Evolutionary conservation across 2,113 vertebrate genomes (phyloP), one percentile per base, ranked within the genome.

Genomic region (Ictidomys tridecemlineatus): DNA sequence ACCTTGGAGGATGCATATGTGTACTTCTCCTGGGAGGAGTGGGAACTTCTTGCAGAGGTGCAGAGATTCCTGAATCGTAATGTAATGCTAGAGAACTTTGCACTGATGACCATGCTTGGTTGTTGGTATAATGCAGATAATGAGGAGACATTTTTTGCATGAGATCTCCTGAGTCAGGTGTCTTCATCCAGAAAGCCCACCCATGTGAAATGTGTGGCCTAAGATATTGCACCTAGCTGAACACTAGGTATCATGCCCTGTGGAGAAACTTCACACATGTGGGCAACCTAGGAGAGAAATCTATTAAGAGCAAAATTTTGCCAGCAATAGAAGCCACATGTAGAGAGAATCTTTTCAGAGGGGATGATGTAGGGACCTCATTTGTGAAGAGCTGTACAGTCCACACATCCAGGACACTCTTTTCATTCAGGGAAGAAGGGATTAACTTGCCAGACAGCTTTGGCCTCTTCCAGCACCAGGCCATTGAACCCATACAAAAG

Each of bases 1-100:
- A 94, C 82, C 74, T 96, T 96, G 5, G 37, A 42, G 28, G 96
- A 93, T 32, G 93, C 95, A 28, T 90, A 82, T 3, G 56, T 95
- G 67, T 39, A 11, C 86, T 95, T 95, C 72, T 96, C 93, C 80
- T 51, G 48, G 48, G 90, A 90, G 28, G 90, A 93, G 22, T 95
- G 90, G 89, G 85, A 53, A 4, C 85, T 96, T 45, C 93, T 96
- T 91, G 72, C 85, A 92, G 48, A 89, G 14, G 26, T 61, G 42
- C 28, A 78, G 89, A 51, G 63, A 45, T 5, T 45, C 61, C 7
- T 77, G 37, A 11, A n/a, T 85, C 32, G 51, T 42, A 42, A 42
- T 42, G 39, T 42, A 42, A 42, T 42, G 39, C 39, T 42, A 42
- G 39, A 42, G 39, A 42, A 42, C 39, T 42, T 42, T 42, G 39